phyloP scores from a whole-genome alignment of 2,113 vertebrate species.

The Notarius quadriscutis region DNA sequence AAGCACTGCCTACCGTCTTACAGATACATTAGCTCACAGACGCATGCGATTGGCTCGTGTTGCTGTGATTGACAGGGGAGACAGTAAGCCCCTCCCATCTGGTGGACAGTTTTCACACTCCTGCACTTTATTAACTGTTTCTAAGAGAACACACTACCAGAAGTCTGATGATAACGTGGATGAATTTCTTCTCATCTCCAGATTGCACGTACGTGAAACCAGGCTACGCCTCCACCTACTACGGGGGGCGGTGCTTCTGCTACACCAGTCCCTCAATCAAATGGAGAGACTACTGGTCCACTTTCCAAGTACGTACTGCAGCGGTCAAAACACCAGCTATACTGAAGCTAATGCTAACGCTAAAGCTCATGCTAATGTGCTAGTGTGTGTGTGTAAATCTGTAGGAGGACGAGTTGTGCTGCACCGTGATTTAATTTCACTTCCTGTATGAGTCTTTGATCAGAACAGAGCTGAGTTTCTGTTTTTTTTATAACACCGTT shows the following conservation, averaged over 20 bases:
- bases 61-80: background rate
- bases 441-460: conserved; percentile 11
- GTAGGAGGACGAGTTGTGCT: background rate
- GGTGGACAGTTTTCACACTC: background rate
- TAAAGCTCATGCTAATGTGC: background rate
- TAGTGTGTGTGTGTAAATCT: background rate
- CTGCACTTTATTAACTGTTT: background rate
- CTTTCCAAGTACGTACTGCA: conserved; percentile 53
- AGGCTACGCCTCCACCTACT: conserved; percentile 36
- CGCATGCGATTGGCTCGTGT: background rate
- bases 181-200: conserved; percentile 32
- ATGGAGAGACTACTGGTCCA: conserved; percentile 62
- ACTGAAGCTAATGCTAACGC: background rate
- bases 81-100: background rate
- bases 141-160: background rate
- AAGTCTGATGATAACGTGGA: background rate
- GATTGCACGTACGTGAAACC: conserved; percentile 53
- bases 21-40: no score
- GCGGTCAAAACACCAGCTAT: background rate
- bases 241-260: conserved; percentile 58
- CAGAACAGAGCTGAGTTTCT: background rate
- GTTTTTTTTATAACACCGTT: background rate
- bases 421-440: conserved; percentile 11
- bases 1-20: no score
- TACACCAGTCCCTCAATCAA: conserved; percentile 56